Percentiles rank a stretch among this genome's conserved stretches.
Evolutionary conservation across 2,797 vertebrate genomes (phyloP).

Genomic region (Sorex maritimensis): DNA sequence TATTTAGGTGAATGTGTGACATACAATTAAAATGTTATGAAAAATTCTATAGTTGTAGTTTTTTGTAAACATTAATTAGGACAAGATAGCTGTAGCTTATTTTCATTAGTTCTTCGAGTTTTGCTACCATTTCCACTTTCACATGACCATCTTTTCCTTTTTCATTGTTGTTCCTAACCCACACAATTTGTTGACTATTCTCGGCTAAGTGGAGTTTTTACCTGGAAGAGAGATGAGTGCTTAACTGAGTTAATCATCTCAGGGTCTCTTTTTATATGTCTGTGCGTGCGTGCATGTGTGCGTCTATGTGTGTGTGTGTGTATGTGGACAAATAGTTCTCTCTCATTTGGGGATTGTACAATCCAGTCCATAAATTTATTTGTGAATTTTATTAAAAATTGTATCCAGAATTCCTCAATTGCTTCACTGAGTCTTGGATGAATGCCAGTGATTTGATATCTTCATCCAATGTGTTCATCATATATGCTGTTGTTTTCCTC

Average conservation of each 20-base stretch:
- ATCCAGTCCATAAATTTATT: neutral
- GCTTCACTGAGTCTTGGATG: neutral
- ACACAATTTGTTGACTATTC: neutral
- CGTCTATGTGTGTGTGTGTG: neutral
- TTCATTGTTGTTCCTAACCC: neutral
- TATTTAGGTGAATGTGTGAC: neutral
- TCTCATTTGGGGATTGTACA: neutral
- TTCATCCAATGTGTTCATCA: neutral
- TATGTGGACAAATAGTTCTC: neutral
- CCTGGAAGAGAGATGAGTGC: neutral
- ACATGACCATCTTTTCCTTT: neutral
- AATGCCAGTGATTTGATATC: neutral
- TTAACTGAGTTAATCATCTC: neutral
- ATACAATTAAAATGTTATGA: neutral
- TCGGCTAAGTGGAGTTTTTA: neutral
- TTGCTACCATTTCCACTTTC: neutral
- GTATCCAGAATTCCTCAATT: neutral
- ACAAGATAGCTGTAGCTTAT: constrained; percentile 15
- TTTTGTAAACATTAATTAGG: constrained; percentile 10
- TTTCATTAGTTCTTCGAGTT: neutral
- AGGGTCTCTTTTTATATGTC: neutral
- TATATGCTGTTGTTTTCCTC: neutral
- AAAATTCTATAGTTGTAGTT: neutral
- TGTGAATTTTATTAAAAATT: too few species aligned
- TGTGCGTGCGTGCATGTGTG: neutral